Percentiles rank a stretch among this genome's conserved stretches.
Evolutionary conservation across 2,888 invertebrate species (phyloP).

Genomic region (Antitype chi): DNA sequence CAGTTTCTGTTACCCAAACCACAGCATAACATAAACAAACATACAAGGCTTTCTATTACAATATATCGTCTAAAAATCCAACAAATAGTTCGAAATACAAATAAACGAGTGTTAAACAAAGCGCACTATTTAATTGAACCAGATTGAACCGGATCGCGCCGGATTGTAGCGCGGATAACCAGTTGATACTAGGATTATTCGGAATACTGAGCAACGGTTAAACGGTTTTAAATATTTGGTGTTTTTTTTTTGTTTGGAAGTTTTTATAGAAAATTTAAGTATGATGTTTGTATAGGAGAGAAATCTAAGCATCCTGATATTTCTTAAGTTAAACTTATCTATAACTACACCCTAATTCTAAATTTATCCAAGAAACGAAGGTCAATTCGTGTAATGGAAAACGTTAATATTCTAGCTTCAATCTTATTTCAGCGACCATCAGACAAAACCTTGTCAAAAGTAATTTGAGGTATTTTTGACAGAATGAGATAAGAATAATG

Average conservation of each 20-base stretch:
- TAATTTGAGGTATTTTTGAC: not conserved
- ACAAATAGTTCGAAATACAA: conserved; percentile 33
- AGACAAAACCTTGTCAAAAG: not conserved
- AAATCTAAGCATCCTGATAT: not conserved
- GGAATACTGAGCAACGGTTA: conserved; percentile 56
- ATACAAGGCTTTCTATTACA: conserved; percentile 16
- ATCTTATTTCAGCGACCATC: too few relatives aligned
- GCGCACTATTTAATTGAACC: conserved; percentile 63
- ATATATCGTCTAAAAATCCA: conserved; percentile 41
- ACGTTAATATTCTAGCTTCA: not conserved
- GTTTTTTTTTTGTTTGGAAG: conserved; percentile 1
- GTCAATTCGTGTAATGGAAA: not conserved
- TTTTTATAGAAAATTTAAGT: not conserved
- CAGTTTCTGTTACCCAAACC: not conserved
- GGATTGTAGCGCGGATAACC: conserved; percentile 49
- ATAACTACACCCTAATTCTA: not conserved
- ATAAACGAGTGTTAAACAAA: conserved; percentile 54
- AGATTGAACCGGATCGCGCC: conserved; percentile 49
- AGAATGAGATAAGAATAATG: not conserved
- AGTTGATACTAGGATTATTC: conserved; percentile 59
- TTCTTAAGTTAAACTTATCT: too few relatives aligned
- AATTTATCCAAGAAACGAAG: not conserved
- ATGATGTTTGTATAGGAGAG: not conserved
- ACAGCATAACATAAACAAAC: conserved; percentile 3
- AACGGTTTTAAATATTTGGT: conserved; percentile 52